A percentile compares a stretch with the other conserved stretches of the same genome.
phyloP scores from a whole-genome alignment of 2,797 vertebrate species.

The Myiotriccus ornatus region DNA sequence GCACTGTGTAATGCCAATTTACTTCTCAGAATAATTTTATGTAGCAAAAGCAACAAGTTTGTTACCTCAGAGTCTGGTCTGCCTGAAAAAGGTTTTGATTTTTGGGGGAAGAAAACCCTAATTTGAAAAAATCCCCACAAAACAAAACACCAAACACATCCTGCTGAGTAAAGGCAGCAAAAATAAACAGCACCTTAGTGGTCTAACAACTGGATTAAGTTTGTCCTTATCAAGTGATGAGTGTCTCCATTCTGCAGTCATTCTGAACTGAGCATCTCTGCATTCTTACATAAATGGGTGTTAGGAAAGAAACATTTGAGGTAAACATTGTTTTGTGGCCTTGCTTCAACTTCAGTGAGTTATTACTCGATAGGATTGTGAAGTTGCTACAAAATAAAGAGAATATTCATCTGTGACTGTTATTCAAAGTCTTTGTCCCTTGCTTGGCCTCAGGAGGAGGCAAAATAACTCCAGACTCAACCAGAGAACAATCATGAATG shows the following conservation, averaged over 20 bases:
- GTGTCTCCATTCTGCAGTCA: background rate
- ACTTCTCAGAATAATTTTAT: background rate
- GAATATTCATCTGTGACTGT: background rate
- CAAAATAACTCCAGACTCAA: background rate
- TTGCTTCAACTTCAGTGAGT: background rate
- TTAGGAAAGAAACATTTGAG: background rate
- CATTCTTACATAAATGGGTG: background rate
- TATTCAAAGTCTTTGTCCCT: background rate
- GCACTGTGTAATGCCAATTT: background rate
- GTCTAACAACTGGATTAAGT: background rate
- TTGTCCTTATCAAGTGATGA: background rate
- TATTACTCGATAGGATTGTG: background rate
- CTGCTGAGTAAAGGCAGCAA: background rate
- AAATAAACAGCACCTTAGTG: background rate
- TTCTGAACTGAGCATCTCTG: background rate
- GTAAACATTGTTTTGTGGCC: background rate
- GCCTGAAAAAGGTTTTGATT: background rate
- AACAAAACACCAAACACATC: background rate
- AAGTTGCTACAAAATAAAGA: background rate
- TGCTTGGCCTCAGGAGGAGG: background rate
- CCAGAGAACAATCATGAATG: background rate
- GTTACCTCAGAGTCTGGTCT: background rate
- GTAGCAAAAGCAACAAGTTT: background rate
- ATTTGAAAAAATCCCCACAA: background rate
- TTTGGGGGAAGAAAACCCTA: background rate